Evolutionary conservation across 2,797 vertebrate genomes (phyloP), one percentile per base, ranked within the genome.

Genomic region (Pseudotriccus pelzelni): DNA sequence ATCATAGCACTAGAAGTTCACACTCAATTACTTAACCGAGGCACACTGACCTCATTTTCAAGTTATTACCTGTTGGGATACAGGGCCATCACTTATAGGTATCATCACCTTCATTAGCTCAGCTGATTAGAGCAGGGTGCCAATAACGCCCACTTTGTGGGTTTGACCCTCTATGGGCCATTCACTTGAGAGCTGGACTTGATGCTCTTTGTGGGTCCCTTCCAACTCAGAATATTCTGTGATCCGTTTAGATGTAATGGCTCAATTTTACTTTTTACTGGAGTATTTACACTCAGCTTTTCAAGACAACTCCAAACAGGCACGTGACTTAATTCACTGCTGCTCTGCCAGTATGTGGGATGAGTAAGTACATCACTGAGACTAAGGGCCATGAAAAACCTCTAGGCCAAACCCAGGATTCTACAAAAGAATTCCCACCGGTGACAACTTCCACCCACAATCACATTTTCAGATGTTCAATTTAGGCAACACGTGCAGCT

Each of bases 251-350:
- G 2, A 5, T 7, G 10, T 1, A 60, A 82, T 3, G 6, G 18
- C 15, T 92, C 14, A 3, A 68, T 46, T 75, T 68, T 56, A 59
- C 12, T 53, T 80, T 47, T 69, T 46, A 67, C 32, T 44, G 17
- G 6, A 55, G 6, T 25, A 77, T 49, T 83, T 67, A 63, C 14
- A 44, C 6, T 43, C 10, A 75, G 32, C 28, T 87, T 81, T 68
- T 32, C 24, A 53, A 91, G 19, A 8, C 10, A 22, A 3, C 30
- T 46, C 34, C 27, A 36, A 8, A 59, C 2, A 34, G 0, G 9
- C 11, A 8, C 0, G 2, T 5, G 14, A 75, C 34, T 78, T 41
- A 64, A 60, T 30, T 72, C 60, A 80, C 19, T 1, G 0, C 14
- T 52, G 7, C 16, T 59, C 36, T n/a, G 44, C 5, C n/a, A 39